Evolutionary conservation across 2,113 vertebrate genomes (phyloP), one percentile per base, ranked within the genome.

Genomic region (Globicephala melas): DNA sequence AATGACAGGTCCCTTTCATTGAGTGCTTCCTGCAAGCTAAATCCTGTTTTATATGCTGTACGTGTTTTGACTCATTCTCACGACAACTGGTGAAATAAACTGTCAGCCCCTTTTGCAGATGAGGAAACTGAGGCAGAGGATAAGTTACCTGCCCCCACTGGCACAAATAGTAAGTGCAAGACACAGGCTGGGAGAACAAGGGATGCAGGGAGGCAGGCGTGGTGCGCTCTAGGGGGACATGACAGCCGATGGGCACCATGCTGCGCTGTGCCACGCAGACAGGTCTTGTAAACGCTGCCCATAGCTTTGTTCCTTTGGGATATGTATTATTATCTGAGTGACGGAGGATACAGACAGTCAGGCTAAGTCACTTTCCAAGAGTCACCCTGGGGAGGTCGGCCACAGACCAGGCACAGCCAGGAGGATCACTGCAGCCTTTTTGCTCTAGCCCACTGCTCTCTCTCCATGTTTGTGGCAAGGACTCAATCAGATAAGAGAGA

Each of bases 201-300:
- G 17, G 55, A 3, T 68, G 3, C 6, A 1, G 9, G 0, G 1
- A 73, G 71, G 28, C 47, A 1, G 28, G 26, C 3, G 0, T 9
- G 15, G 31, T 18, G 4, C 6, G 15, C 15, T 38, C 33, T 1
- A 8, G 10, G 47, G 18, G 80, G 3, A 47, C 25, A 0, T 1
- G 28, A 8, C 1, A 2, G 0, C 25, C 17, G 3, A 8, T 6
- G 14, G 5, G 67, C n/a, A 10, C 28, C 6, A 0, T 1, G 1
- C 18, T 9, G 31, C 5, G 12, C 58, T 47, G 21, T 63, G 60
- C n/a, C 15, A 14, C 0, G 3, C 17, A 55, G 60, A 71, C 31
- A 20, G 13, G 7, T 8, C 74, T 36, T 33, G 10, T 68, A 68
- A 15, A 21, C 53, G 7, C 7, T 44, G 17, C 9, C 7, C 6